A percentile compares a stretch with the other conserved stretches of the same genome.
Evolutionary conservation across 2,797 vertebrate genomes (phyloP).

Genomic region (Babyrousa celebensis): DNA sequence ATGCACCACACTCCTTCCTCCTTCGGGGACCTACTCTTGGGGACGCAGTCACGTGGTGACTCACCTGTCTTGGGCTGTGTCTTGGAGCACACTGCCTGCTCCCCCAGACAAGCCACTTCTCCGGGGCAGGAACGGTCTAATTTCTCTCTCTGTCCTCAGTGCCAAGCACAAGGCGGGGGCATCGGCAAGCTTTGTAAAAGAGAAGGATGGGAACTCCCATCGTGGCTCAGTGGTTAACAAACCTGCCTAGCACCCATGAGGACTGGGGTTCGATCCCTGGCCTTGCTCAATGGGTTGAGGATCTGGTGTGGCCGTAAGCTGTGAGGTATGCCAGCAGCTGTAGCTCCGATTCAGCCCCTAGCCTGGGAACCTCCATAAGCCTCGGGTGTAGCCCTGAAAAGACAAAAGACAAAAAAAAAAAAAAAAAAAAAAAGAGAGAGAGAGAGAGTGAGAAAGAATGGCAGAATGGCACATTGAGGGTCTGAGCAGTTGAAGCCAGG

Average conservation of each 20-base stretch:
- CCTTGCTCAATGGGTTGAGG: too few species aligned
- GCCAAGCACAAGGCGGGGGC: not conserved
- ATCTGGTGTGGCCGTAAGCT: too few species aligned
- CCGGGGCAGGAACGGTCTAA: not conserved
- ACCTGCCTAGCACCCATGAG: too few species aligned
- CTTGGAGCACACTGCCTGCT: not conserved
- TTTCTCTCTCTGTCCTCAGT: not conserved
- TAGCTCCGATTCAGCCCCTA: too few species aligned
- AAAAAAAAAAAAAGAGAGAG: too few species aligned
- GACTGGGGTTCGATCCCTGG: too few species aligned
- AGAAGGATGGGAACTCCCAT: not conserved
- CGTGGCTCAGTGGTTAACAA: too few species aligned
- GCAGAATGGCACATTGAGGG: not conserved
- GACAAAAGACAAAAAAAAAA: too few species aligned
- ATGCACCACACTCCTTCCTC: not conserved
- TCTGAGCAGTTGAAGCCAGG: not conserved
- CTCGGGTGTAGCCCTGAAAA: too few species aligned
- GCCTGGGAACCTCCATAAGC: too few species aligned
- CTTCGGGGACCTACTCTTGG: not conserved
- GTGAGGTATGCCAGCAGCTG: too few species aligned
- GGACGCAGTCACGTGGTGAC: not conserved
- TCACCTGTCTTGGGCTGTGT: not conserved
- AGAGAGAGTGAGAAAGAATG: too few species aligned
- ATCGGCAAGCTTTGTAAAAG: not conserved
- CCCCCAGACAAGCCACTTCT: not conserved